phyloP scores from a whole-genome alignment of 1,140 invertebrate species.

The Rhagoletis pomonella region DNA sequence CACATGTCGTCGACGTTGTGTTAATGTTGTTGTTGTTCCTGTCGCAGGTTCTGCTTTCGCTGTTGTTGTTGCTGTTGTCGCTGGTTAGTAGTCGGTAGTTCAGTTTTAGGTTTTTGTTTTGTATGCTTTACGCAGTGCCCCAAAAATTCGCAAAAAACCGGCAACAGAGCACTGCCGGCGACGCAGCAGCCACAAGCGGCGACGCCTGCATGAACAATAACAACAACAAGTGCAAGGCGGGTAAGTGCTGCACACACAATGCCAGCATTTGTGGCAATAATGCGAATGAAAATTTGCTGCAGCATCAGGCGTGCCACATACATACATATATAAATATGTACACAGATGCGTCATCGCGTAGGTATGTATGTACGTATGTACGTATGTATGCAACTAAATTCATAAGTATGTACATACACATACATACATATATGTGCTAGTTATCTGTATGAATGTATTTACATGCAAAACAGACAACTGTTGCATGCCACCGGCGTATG shows the following conservation, averaged over 20 bases:
- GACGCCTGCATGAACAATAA: neutral
- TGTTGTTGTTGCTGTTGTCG: neutral
- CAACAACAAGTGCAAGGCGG: neutral
- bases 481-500: conserved; percentile 26
- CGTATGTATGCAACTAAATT: neutral
- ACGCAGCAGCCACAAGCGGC: neutral
- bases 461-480: conserved; percentile 18
- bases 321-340: neutral
- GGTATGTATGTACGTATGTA: neutral
- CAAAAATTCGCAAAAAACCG: conserved; percentile 40
- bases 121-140: neutral
- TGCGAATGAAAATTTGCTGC: neutral
- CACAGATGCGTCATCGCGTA: neutral
- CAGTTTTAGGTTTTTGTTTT: conserved; percentile 12
- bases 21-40: no score
- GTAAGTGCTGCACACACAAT: neutral
- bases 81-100: neutral
- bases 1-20: conserved; percentile 38
- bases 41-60: neutral
- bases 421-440: neutral
- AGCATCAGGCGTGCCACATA: neutral
- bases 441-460: neutral
- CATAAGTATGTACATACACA: neutral
- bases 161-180: neutral
- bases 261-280: conserved; percentile 14